Base-by-base conservation (phyloP, 2,888 invertebrate genomes). In the Operophtera brumata region DNA sequence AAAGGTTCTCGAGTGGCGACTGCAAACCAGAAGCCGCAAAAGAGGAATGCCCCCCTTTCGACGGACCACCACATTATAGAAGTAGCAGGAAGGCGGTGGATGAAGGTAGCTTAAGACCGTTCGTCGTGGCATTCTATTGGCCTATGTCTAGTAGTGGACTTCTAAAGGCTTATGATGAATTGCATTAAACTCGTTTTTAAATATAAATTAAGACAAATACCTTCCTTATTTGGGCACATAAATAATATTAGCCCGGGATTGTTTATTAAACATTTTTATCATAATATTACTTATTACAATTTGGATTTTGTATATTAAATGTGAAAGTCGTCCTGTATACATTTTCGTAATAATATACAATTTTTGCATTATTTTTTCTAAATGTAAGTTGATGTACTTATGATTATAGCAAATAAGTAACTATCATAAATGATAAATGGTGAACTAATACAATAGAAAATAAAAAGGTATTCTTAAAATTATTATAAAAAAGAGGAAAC, bases 391-490 rank as follows among this genome's bases (percentile, higher is more conserved):
- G 62, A 67, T 73, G 69, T 71, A 72, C 73, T 69, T 68, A 66
- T 69, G 65, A 65, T 71, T 66, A 52, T 71, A 66, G 62, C 59
- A 49, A 48, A 49, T 62, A 61, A 63, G 59, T 59, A 57, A 69
- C 53, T 59, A 67, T 61, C 61, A 61, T 59, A 39, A 57, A 63
- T 62, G 63, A 64, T 65, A 65, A 63, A 61, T 48, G 57, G 59
- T 61, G 58, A 63, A 62, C 57, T 66, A 71, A 68, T 62, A 54
- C 62, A 64, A 67, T 67, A 65, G 66, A 48, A 61, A 71, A 73
- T 78, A 76, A 78, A 78, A 75, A 69, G 71, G 75, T 77, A 77
- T 71, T 77, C 77, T 79, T 73, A 73, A 74, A 69, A 71, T 67
- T 75, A 73, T 69, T 63, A 69, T 73, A 75, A 70, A 73, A 20